These are phyloP conservation scores for Phenganax subtilis DNA, from an alignment of 92 coral and sea anemone species.

Conservation along the genomic window DNA sequence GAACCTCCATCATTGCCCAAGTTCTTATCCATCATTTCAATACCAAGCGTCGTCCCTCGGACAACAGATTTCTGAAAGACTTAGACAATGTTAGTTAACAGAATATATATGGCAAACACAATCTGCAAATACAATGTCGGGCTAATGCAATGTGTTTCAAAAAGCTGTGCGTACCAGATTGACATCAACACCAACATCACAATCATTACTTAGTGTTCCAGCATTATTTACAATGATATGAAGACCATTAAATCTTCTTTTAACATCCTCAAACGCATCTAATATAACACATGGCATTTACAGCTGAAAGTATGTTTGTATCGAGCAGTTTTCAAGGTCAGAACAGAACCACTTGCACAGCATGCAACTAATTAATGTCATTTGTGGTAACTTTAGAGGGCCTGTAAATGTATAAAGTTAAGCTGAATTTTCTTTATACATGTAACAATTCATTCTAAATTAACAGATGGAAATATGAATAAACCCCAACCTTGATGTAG, in stretches of 20 bases:
- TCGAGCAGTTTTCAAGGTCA: neutral
- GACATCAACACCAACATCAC: constrained; percentile 3
- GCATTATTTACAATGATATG: constrained; percentile 34
- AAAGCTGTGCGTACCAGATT: constrained; percentile 10
- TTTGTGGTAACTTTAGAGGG: neutral
- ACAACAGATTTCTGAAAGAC: constrained; percentile 17
- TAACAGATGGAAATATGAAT: too few relatives aligned
- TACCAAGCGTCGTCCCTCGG: constrained; percentile 40
- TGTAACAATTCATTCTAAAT: neutral
- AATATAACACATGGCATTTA: neutral
- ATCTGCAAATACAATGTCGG: neutral
- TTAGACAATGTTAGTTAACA: neutral
- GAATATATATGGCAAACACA: neutral
- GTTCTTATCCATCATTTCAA: constrained; percentile 27
- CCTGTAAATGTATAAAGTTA: neutral
- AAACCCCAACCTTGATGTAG: too few relatives aligned
- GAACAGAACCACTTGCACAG: neutral
- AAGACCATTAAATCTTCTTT: constrained; percentile 14
- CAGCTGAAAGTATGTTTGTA: neutral
- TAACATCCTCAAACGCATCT: constrained; percentile 17
- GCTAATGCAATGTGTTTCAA: neutral
- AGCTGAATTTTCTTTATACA: neutral
- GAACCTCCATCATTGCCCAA: constrained; percentile 31
- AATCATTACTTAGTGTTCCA: neutral
- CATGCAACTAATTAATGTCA: neutral